These are phyloP conservation scores for Crocodylus rhombifer DNA, from an alignment of 2,797 vertebrate species.

Conservation along the genomic window DNA sequence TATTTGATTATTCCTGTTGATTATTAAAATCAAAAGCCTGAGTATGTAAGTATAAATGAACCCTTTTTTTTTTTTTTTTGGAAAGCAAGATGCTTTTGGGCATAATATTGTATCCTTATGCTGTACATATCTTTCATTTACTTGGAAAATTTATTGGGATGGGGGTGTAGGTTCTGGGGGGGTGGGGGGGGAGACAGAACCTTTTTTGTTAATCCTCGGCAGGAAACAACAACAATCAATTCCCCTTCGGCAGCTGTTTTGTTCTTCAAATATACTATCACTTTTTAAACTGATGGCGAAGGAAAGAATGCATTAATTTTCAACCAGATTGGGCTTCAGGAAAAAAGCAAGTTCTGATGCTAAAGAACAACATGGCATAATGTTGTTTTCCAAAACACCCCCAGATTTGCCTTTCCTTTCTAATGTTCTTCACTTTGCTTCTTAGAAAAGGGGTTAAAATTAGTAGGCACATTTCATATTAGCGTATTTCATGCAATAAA, in stretches of 20 bases:
- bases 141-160: slow-evolving; percentile 47
- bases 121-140: slow-evolving; percentile 31
- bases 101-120: slow-evolving; percentile 33
- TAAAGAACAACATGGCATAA: slow-evolving; percentile 74
- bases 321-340: slow-evolving; percentile 74
- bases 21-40: slow-evolving; percentile 28
- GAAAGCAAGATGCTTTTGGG: slow-evolving; percentile 23
- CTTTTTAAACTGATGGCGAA: slow-evolving; percentile 78
- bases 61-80: neutral
- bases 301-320: slow-evolving; percentile 77
- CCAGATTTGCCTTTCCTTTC: slow-evolving; percentile 73
- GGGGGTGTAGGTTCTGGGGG: neutral
- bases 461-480: slow-evolving; percentile 93
- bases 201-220: slow-evolving; percentile 72
- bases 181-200: neutral
- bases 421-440: slow-evolving; percentile 79
- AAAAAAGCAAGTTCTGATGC: slow-evolving; percentile 73
- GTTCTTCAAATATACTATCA: slow-evolving; percentile 80
- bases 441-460: slow-evolving; percentile 90
- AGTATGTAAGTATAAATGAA: neutral
- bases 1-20: slow-evolving; percentile 2
- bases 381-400: slow-evolving; percentile 78
- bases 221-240: slow-evolving; percentile 63
- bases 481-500: slow-evolving; percentile 98
- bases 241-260: slow-evolving; percentile 76